These are phyloP conservation scores for Philereme transversata DNA, from an alignment of 2,888 invertebrate genomes.

Conservation along the genomic window DNA sequence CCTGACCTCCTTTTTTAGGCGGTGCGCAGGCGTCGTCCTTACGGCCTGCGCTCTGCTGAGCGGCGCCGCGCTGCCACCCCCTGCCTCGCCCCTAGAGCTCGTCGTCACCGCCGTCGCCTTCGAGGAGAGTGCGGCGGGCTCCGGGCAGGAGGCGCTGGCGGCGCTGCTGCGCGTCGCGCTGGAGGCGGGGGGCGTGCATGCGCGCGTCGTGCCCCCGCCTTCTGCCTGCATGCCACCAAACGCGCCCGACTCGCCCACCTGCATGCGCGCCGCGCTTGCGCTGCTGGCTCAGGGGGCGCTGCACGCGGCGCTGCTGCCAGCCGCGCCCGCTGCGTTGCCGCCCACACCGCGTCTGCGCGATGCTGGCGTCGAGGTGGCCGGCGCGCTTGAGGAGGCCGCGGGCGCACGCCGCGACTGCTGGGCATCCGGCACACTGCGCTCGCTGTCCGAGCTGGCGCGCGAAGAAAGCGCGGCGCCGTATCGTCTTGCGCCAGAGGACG, in stretches of 20 bases:
- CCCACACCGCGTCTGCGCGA: slow-evolving; percentile 55
- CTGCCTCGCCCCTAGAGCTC: too few species aligned
- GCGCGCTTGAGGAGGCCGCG: slow-evolving; percentile 56
- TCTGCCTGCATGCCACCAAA: slow-evolving; percentile 22
- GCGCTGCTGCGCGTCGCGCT: slow-evolving; percentile 41
- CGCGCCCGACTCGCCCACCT: slow-evolving; percentile 38
- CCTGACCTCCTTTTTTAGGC: too few species aligned
- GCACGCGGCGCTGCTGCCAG: slow-evolving; percentile 39
- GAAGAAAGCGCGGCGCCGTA: slow-evolving; percentile 44
- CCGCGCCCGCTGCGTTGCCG: slow-evolving; percentile 38
- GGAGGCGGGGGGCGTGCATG: slow-evolving; percentile 47
- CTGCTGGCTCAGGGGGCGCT: slow-evolving; percentile 41
- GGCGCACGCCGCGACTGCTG: slow-evolving; percentile 56
- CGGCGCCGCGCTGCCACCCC: too few species aligned
- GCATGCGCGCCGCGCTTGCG: slow-evolving; percentile 36
- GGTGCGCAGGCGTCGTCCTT: too few species aligned
- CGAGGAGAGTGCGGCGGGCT: not conserved
- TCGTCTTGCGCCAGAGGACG: slow-evolving; percentile 18
- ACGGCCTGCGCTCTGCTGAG: too few species aligned
- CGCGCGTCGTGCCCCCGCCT: slow-evolving; percentile 33
- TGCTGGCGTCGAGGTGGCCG: slow-evolving; percentile 59
- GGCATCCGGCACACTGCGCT: slow-evolving; percentile 47
- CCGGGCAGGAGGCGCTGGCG: slow-evolving; percentile 27
- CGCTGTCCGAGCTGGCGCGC: slow-evolving; percentile 62
- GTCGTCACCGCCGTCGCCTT: too few species aligned